A percentile compares a stretch with the other conserved stretches of the same genome.
Conservation (phyloP, 2,113 vertebrate species). For the Scytalopus superciliaris region DNA sequence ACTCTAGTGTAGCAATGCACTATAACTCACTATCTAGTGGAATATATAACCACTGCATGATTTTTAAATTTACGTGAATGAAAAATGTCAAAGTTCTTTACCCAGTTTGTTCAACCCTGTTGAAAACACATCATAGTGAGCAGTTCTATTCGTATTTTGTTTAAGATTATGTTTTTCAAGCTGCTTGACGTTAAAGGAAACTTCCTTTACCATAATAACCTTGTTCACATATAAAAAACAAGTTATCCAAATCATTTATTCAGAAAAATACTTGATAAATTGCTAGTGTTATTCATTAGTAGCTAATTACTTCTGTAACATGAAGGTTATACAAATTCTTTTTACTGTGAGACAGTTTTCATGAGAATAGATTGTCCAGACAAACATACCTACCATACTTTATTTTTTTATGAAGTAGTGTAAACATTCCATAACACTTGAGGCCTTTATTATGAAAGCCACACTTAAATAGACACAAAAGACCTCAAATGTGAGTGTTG, state of each 20-base stretch:
- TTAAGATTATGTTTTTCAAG: not conserved
- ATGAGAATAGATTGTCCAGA: not conserved
- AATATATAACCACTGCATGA: not conserved
- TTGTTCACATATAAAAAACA: not conserved
- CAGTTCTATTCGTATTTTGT: not conserved
- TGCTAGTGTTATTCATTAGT: not conserved
- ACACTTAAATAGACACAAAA: not conserved
- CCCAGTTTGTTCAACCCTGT: not conserved
- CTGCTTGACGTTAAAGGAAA: not conserved
- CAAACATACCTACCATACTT: not conserved
- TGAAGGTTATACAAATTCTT: not conserved
- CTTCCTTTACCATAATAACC: not conserved
- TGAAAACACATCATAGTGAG: not conserved
- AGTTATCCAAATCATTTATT: not conserved
- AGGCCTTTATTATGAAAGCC: constrained; percentile 5
- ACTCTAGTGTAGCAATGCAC: not conserved
- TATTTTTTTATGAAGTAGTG: not conserved
- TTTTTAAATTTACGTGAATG: not conserved
- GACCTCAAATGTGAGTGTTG: not conserved
- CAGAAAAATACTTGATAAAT: not conserved
- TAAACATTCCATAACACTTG: not conserved
- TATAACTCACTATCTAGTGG: not conserved
- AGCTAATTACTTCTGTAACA: not conserved
- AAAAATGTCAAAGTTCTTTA: not conserved
- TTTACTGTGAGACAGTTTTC: not conserved